phyloP scores from a whole-genome alignment of 2,888 invertebrate genomes.

The Penaeus monodon region DNA sequence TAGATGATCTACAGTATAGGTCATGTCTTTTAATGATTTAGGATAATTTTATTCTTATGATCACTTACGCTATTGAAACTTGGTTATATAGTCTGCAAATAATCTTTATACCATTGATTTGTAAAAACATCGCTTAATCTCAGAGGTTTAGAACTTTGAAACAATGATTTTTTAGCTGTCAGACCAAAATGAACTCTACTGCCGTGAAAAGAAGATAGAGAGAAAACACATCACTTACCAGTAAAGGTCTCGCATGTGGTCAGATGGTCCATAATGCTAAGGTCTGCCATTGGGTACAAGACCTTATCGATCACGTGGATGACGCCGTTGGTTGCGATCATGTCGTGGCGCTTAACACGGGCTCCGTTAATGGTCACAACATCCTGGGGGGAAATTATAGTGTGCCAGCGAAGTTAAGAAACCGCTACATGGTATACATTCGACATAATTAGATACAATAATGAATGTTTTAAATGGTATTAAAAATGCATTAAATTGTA shows the following conservation, averaged over 20 bases:
- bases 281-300: constrained; percentile 64
- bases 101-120: too few relatives aligned
- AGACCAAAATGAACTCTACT: background rate
- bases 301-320: constrained; percentile 66
- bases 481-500: too few relatives aligned
- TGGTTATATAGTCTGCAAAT: background rate
- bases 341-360: constrained; percentile 44
- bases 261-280: constrained; percentile 64
- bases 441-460: too few relatives aligned
- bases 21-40: too few relatives aligned
- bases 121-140: too few relatives aligned
- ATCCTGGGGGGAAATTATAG: constrained; percentile 5
- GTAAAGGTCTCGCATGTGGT: constrained; percentile 57
- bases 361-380: constrained; percentile 65
- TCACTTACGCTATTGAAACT: too few relatives aligned
- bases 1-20: too few relatives aligned
- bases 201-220: background rate
- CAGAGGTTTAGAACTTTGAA: too few relatives aligned
- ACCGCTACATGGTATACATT: too few relatives aligned
- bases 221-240: constrained; percentile 28
- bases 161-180: background rate
- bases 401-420: too few relatives aligned
- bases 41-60: too few relatives aligned
- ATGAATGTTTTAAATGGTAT: too few relatives aligned
- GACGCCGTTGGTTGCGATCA: constrained; percentile 62